phyloP scores from a whole-genome alignment of 2,888 invertebrate genomes.

The Calliphora vomitoria region DNA sequence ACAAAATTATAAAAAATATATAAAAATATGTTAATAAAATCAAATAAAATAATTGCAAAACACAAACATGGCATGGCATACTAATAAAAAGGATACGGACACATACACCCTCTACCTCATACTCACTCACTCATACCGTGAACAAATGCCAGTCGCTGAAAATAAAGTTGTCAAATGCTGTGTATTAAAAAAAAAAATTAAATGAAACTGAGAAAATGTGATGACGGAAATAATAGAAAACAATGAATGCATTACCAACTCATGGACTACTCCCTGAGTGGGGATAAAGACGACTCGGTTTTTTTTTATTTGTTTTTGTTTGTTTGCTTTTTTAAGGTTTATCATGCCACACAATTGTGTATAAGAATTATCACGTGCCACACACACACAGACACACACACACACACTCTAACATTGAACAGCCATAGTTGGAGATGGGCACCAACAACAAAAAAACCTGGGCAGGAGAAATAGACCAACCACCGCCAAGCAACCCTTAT shows the following conservation, averaged over 20 bases:
- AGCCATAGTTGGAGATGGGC: conserved; percentile 55
- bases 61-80: conserved; percentile 75
- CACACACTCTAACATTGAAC: conserved; percentile 21
- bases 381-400: conserved; percentile 41
- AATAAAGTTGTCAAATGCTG: conserved; percentile 70
- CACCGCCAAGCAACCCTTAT: conserved; percentile 83
- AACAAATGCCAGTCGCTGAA: conserved; percentile 61
- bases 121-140: conserved; percentile 58
- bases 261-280: conserved; percentile 72
- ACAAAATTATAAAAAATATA: conserved; percentile 67
- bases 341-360: conserved; percentile 50
- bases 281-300: conserved; percentile 38
- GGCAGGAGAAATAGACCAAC: conserved; percentile 83
- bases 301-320: not conserved
- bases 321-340: not conserved
- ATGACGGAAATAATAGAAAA: conserved; percentile 74
- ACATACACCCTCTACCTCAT: conserved; percentile 38
- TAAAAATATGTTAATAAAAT: conserved; percentile 79
- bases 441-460: conserved; percentile 73
- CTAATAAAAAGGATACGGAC: conserved; percentile 64
- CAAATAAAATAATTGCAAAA: conserved; percentile 75
- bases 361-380: conserved; percentile 71
- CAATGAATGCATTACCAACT: conserved; percentile 74
- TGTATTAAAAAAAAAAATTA: conserved; percentile 58
- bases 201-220: conserved; percentile 65